Percentiles rank a stretch among this genome's conserved stretches.
Evolutionary conservation across 2,888 invertebrate species (phyloP).

Genomic region (Beris morrisii): DNA sequence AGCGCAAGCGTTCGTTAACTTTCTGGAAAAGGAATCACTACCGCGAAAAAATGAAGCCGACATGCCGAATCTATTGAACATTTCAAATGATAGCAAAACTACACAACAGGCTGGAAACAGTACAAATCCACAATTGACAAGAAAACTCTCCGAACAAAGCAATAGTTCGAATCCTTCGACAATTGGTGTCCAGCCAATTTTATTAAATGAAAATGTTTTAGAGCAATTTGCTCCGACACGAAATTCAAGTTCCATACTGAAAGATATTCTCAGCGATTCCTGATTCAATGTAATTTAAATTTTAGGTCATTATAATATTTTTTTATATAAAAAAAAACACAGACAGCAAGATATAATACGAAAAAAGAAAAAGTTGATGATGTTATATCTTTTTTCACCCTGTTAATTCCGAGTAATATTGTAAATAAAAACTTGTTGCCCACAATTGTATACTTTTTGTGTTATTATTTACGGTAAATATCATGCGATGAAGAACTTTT

Average conservation of each 20-base stretch:
- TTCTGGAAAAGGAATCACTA: conserved; percentile 56
- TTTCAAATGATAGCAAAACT: conserved; percentile 37
- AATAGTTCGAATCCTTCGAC: conserved; percentile 18
- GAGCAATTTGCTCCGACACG: conserved; percentile 52
- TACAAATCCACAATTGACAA: conserved; percentile 24
- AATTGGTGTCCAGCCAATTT: conserved; percentile 45
- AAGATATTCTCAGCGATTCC: conserved; percentile 56
- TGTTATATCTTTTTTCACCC: no score
- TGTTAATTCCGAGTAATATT: no score
- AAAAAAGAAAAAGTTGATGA: no score
- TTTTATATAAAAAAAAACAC: no score
- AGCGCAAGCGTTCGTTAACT: conserved; percentile 55
- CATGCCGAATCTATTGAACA: conserved; percentile 51
- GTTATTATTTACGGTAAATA: no score
- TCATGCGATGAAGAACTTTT: no score
- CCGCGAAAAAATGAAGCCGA: conserved; percentile 46
- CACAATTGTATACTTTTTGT: no score
- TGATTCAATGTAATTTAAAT: conserved; percentile 44
- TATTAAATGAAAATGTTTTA: conserved; percentile 48
- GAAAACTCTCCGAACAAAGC: conserved; percentile 21
- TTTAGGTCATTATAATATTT: background rate
- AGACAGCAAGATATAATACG: no score
- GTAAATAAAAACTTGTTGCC: no score
- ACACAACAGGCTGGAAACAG: conserved; percentile 32
- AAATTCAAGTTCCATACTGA: conserved; percentile 56